Percentiles rank a stretch among this genome's conserved stretches.
These are phyloP conservation scores for Sphenodon punctatus DNA, from an alignment of 2,797 vertebrate species.

Conservation along the genomic window DNA sequence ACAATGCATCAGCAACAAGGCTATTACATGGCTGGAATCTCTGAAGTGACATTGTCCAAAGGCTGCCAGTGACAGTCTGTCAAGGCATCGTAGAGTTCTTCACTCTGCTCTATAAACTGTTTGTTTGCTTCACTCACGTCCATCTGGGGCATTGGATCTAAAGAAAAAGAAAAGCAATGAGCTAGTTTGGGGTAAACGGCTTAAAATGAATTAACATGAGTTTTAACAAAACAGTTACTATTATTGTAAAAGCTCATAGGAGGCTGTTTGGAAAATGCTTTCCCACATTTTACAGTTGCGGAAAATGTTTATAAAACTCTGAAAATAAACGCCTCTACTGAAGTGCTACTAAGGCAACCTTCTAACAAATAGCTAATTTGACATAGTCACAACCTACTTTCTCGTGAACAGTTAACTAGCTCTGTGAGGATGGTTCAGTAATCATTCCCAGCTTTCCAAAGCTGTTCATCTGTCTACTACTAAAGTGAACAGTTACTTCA, in stretches of 20 bases:
- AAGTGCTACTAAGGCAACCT: no score
- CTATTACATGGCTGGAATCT: conserved; percentile 78
- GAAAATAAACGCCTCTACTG: background rate
- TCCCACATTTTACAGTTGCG: background rate
- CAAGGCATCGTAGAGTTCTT: conserved; percentile 91
- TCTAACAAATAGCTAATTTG: no score
- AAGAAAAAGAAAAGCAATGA: background rate
- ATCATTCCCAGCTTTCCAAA: no score
- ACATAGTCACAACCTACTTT: no score
- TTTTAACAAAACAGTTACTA: no score
- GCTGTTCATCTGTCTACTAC: no score
- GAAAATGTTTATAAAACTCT: background rate
- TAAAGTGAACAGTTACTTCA: no score
- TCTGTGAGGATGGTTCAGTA: no score
- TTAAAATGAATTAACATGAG: accelerated
- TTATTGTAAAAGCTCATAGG: no score
- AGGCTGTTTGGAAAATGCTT: no score
- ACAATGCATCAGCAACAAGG: no score
- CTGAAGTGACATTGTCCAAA: conserved; percentile 79
- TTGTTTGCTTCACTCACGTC: conserved; percentile 89
- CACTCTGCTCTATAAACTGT: conserved; percentile 90
- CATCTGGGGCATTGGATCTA: conserved; percentile 85
- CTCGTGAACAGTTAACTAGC: no score
- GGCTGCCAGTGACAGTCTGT: conserved; percentile 91
- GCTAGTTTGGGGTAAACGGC: background rate